phyloP scores from a whole-genome alignment of 2,888 invertebrate species.

The Macropis europaea region DNA sequence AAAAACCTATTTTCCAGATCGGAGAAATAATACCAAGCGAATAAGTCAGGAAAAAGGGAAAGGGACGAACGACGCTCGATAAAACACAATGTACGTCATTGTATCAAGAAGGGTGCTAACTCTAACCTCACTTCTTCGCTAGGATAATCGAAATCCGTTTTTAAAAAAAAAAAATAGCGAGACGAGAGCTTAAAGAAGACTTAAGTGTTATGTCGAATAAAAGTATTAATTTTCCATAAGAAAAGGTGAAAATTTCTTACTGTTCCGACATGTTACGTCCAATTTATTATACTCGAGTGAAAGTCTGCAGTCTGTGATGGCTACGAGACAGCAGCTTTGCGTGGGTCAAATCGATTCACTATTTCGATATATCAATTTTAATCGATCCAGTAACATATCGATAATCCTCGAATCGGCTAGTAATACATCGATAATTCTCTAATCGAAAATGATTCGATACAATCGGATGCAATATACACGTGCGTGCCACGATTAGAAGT shows the following conservation, averaged over 20 bases:
- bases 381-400: neutral
- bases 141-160: neutral
- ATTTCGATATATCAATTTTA: slow-evolving; percentile 24
- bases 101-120: slow-evolving; percentile 52
- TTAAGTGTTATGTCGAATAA: too few species aligned
- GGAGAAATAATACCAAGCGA: neutral
- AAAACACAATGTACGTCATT: slow-evolving; percentile 65
- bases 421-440: too few species aligned
- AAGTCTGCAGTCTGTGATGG: slow-evolving; percentile 24
- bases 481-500: too few species aligned
- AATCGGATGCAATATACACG: too few species aligned
- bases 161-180: neutral
- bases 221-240: neutral
- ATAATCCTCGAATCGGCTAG: slow-evolving; percentile 1
- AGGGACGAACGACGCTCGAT: neutral
- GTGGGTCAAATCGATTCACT: slow-evolving; percentile 21
- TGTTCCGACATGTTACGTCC: slow-evolving; percentile 73
- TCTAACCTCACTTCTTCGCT: slow-evolving; percentile 65
- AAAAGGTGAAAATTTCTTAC: slow-evolving; percentile 63
- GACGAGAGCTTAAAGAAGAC: too few species aligned
- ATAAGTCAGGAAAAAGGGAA: neutral
- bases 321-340: slow-evolving; percentile 4
- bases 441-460: too few species aligned
- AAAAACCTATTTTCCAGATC: neutral
- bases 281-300: slow-evolving; percentile 20